Percentiles rank a stretch among this genome's conserved stretches.
Conservation (phyloP, 2,113 vertebrate species). For the Struthio camelus region DNA sequence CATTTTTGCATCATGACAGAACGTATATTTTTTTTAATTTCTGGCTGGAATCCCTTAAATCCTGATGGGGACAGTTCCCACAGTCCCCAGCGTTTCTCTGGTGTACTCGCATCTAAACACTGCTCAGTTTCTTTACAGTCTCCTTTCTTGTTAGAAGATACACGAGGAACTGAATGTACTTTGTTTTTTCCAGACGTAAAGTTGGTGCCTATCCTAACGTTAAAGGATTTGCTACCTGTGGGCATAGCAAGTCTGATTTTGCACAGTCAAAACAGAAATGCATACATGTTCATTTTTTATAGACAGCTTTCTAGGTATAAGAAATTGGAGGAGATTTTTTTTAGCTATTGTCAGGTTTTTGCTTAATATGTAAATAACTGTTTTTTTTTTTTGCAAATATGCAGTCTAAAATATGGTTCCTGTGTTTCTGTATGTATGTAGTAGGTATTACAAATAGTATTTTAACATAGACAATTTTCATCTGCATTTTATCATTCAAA, state of each 20-base stretch:
- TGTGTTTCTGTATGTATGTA: neutral
- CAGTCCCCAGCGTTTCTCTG: neutral
- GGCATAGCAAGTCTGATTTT: neutral
- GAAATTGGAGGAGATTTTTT: neutral
- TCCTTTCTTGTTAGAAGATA: neutral
- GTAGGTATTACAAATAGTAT: conserved; percentile 43
- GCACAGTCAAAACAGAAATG: neutral
- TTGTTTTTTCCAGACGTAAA: neutral
- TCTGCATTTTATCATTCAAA: conserved; percentile 34
- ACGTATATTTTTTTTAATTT: neutral
- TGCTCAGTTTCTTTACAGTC: neutral
- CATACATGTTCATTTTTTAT: neutral
- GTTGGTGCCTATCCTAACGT: neutral
- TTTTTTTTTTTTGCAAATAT: neutral
- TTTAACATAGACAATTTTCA: conserved; percentile 27
- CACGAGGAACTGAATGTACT: neutral
- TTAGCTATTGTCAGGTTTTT: neutral
- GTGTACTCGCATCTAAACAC: neutral
- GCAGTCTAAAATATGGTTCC: neutral
- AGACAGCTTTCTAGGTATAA: neutral
- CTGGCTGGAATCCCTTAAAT: neutral
- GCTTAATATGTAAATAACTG: neutral
- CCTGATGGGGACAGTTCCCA: neutral
- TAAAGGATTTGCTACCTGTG: neutral
- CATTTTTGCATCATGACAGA: neutral